Base-by-base conservation (phyloP, 2,113 vertebrate genomes). In the Dipodomys stephensi region DNA sequence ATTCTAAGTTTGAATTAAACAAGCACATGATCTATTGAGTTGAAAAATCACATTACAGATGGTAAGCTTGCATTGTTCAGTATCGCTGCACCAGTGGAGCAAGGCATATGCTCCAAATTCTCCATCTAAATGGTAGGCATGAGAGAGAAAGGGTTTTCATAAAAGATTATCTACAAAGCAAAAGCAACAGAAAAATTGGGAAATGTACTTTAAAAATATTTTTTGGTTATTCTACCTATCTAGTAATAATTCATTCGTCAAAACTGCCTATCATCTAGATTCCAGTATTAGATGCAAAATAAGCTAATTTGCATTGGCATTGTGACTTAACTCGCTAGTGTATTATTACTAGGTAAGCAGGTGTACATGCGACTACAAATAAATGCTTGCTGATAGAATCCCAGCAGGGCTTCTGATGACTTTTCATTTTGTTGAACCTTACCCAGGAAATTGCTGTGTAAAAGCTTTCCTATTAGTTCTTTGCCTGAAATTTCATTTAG, bases 331-430 rank as follows among this genome's bases (percentile, higher is more conserved):
- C 97, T 98, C 97, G 97, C 96, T 96, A 60, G 96, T 98, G 88
- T 96, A 97, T 98, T 98, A 98, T 98, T 98, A 98, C 97, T 97
- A 86, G 97, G 97, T 97, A 98, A 98, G 98, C 98, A 98, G 98
- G 98, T 98, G 98, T 98, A 98, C 95, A 96, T 96, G 94, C 53
- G 91, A 98, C 98, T 96, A 97, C 97, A 98, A 98, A 98, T 98
- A 98, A 98, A 98, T 97, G 97, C 96, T 98, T 97, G 97, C 97
- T 98, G 98, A 98, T 98, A 93, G 98, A 97, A 97, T 98, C 98
- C 96, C 98, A 98, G 98, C 98, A 98, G 98, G 98, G 94, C 83
- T 98, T 97, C 98, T 98, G 97, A 98, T 98, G 98, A 98, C 97
- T 98, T 98, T 98, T 98, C 96, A 96, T 98, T 98, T 97, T 98